These are phyloP conservation scores for Seriola rivoliana DNA, from an alignment of 2,113 vertebrate genomes.

Conservation along the genomic window DNA sequence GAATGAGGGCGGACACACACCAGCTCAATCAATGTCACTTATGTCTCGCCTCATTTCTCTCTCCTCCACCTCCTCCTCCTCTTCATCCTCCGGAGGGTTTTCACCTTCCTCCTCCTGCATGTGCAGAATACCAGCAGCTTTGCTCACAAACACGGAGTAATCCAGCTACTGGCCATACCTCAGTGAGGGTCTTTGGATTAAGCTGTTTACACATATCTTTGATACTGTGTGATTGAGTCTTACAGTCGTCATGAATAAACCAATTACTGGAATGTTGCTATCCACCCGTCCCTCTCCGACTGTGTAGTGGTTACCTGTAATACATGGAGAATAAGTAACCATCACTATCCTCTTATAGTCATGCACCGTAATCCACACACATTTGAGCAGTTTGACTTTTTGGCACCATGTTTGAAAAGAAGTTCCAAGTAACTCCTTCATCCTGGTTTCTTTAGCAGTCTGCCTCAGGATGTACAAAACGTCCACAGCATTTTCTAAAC, in stretches of 20 bases:
- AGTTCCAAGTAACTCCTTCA: background rate
- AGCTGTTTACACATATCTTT: conserved; percentile 44
- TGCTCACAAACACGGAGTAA: conserved; percentile 24
- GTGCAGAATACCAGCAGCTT: conserved; percentile 39
- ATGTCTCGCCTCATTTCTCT: conserved; percentile 58
- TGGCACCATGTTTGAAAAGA: background rate
- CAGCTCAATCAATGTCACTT: conserved; percentile 67
- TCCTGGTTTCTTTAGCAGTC: background rate
- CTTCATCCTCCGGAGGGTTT: conserved; percentile 17
- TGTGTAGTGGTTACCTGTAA: conserved; percentile 19
- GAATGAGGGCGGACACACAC: conserved; percentile 57
- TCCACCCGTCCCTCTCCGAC: conserved; percentile 2
- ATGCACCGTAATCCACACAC: conserved; percentile 18
- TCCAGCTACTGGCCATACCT: conserved; percentile 33
- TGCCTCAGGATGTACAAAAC: background rate
- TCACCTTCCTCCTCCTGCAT: conserved; percentile 40
- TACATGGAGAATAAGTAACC: conserved; percentile 18
- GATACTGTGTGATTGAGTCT: conserved; percentile 34
- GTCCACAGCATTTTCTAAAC: background rate
- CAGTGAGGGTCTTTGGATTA: conserved; percentile 32
- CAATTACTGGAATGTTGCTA: conserved; percentile 7
- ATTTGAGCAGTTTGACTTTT: conserved; percentile 9
- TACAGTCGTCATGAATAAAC: conserved; percentile 21
- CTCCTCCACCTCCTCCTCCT: conserved; percentile 14
- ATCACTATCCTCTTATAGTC: conserved; percentile 18